Base-by-base conservation (phyloP, 2,113 vertebrate species). In the Chloropsis hardwickii region DNA sequence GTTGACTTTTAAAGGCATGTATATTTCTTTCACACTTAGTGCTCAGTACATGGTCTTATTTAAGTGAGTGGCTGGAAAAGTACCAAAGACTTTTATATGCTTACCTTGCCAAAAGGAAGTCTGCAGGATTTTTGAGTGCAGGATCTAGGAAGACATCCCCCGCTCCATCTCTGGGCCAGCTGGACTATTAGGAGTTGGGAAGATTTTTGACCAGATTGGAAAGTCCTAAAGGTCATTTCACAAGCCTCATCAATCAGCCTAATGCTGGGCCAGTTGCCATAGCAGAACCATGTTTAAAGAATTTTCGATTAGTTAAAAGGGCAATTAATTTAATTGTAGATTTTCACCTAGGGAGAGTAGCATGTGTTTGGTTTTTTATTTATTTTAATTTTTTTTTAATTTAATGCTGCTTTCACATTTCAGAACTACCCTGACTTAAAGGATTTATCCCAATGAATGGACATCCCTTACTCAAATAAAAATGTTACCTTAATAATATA, bases 11-110 rank as follows among this genome's bases (percentile, higher is more conserved):
- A 84, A 74, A 95, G 72, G 39, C 21, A 17, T 4, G 27, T 35
- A 20, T 91, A 88, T 95, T 93, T 93, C 62, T 88, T 94, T 92
- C 82, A 88, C 86, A 92, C 72, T 81, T 83, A 67, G 42, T 0
- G 4, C 86, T 93, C 81, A 53, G 61, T 72, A 56, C 39, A 10
- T 37, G 39, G 51, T 74, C 65, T 90, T 71, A 53, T 78, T 90
- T 73, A 73, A 86, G 76, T 44, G 60, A 88, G 77, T 4, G 4
- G 18, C 65, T 95, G 86, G 88, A 92, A 86, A 67, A 86, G 44
- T 31, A 66, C 77, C 81, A 65, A 71, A 54, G 53, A 35, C 27
- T 66, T 67, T 66, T 2, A 78, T 56, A 44, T 45, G 57, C 76
- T 83, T 69, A 44, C 14, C 44, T 7, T 69, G 86, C 66, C 83